Base-by-base conservation (phyloP, 35 echinoderm and acorn worm species). In the Apostichopus japonicus region DNA sequence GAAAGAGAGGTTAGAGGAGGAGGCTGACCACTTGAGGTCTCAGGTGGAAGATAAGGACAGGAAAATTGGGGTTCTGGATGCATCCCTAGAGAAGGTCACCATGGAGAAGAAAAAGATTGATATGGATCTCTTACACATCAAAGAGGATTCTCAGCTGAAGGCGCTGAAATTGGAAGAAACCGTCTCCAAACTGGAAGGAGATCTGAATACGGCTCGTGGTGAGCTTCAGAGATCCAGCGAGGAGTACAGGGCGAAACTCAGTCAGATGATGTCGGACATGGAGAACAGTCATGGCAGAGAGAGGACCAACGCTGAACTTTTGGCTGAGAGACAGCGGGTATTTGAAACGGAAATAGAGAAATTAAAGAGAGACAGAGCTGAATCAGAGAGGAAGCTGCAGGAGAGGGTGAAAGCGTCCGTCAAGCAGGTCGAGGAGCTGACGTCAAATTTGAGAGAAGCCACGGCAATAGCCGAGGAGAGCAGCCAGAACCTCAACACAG, bases 61-160 rank as follows among this genome's bases (percentile, higher is more conserved):
- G 19, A 87, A 87, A 23, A 27, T 87, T 14, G 24, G 57, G 7
- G 86, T 6, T 44, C 63, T 87, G 15, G 56, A 87, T 14, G 86
- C 56, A 24, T 62, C 86, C 27, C 56, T 87, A 58, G 86, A 87
- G 21, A 63, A 71, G n/a, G 56, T 87, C 14, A 23, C 9, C 25
- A 19, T 71, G 56, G 58, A 87, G 24, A 87, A 87, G 58, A 87
- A 87, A n/a, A 87, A 71, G 58, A 15, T 62, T 5, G 86, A 87
- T 9, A 65, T 87, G 86, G 86, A 87, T 22, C 19, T 87, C n/a
- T 15, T 87, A 22, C 84, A 87, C 11, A 10, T 70, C 5, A 87
- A 87, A 23, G 84, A 87, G 65, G 84, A 87, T 70, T 16, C 62
- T 87, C 9, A 87, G 24, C 24, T 70, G 24, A 27, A 87, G 57